Conservation (phyloP, 2,113 vertebrate species). For the Phaethon lepturus region DNA sequence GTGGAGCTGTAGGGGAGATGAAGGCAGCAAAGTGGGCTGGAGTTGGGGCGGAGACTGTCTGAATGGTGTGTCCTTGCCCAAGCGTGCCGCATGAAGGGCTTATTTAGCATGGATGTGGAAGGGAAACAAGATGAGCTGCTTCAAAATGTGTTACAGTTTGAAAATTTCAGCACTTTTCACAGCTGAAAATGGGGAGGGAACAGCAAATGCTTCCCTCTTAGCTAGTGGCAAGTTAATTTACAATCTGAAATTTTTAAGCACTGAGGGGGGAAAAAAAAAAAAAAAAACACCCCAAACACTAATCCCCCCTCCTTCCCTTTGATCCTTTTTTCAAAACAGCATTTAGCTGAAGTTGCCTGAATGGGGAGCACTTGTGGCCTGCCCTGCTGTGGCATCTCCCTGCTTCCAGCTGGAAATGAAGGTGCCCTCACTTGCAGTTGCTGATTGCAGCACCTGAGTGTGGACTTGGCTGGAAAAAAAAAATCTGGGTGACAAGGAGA, state of each 20-base stretch:
- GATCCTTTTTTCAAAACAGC: neutral
- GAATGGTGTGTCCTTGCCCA: neutral
- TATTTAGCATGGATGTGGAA: neutral
- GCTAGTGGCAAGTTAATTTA: neutral
- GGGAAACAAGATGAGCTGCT: neutral
- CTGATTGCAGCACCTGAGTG: neutral
- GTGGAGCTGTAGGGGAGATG: neutral
- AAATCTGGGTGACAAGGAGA: neutral
- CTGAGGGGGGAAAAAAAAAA: too few relatives aligned
- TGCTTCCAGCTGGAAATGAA: neutral
- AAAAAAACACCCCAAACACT: fast-evolving
- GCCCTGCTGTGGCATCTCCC: neutral
- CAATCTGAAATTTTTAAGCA: neutral
- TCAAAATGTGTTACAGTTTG: neutral
- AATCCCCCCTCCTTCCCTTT: neutral
- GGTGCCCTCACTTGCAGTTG: neutral
- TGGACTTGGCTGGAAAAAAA: neutral
- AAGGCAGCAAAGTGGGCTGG: neutral
- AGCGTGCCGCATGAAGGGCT: fast-evolving
- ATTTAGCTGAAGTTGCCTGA: neutral
- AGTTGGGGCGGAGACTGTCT: neutral
- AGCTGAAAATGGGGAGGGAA: neutral
- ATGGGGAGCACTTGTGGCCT: fast-evolving
- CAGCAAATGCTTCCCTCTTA: neutral
- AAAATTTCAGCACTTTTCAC: neutral